Evolutionary conservation across 92 coral and sea anemone species (phyloP), one percentile per base, ranked within the genome.

Genomic region (Siderastrea radians): DNA sequence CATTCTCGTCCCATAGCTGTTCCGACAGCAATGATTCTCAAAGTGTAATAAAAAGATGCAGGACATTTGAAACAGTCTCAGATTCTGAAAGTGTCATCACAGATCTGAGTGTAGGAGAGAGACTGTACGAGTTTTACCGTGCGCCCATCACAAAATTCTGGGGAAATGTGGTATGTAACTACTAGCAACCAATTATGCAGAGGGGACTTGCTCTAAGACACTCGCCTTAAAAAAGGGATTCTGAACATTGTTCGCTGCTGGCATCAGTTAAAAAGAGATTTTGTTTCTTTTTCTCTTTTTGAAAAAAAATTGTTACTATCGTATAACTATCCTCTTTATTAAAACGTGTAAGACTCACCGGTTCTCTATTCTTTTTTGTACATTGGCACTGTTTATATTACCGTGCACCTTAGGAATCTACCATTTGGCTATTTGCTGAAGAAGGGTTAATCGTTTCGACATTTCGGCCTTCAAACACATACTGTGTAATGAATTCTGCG

Each of bases 141-240:
- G 98, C 98, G 75, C 98, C 98, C 4, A 93, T 95, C 67, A 93
- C 98, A 2, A 95, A 95, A 72, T 95, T 95, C 86, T 95, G 98
- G 98, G 93, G 90, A 44, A 95, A 95, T 85, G 89, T 95, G 96
- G 98, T 95, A 61, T 1, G 88, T 85, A 55, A 43, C 5, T 26
- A 48, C n/a, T 67, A 52, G 7, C 3, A 57, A 57, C 61, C 5
- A 62, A 62, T 13, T 13, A 62, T 5, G 6, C 16, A 62, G 67
- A 13, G n/a, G 26, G 13, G 67, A 5, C n/a, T 0, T 3, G 13
- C 43, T 11, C 4, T 15, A 62, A 53, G 57, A 53, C 10, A 26
- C 38, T 26, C 38, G 0, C 38, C 38, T 26, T 26, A 26, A 26
- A 1, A 53, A 62, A 19, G 13, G 16, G 67, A 62, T 62, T 62